Percentiles rank a stretch among this genome's conserved stretches.
Conservation (phyloP, 2,797 vertebrate species). For the Lindbergichthys nudifrons region DNA sequence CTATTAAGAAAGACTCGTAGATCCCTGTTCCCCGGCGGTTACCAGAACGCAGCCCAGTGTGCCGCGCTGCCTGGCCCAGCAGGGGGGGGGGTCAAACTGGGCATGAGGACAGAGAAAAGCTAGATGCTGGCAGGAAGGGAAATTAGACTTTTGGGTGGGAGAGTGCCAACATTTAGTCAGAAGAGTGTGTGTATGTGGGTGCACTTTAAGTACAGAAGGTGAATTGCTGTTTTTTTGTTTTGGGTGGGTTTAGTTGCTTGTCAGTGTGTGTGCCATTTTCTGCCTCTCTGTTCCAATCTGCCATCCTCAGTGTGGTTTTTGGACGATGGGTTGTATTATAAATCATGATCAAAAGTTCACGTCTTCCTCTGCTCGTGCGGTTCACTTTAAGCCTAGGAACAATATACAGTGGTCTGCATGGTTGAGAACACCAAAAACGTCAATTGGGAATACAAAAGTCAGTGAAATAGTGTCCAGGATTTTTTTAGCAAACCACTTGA, state of each 20-base stretch:
- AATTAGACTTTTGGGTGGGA: conserved; percentile 49
- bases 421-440: conserved; percentile 17
- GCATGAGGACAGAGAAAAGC: conserved; percentile 34
- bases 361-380: conserved; percentile 13
- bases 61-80: conserved; percentile 45
- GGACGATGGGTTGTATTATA: conserved; percentile 31
- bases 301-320: conserved; percentile 50
- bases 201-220: conserved; percentile 5
- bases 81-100: conserved; percentile 59
- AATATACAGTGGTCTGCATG: conserved; percentile 17
- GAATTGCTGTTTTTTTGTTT: neutral
- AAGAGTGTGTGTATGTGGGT: conserved; percentile 8
- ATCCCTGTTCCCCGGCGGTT: conserved; percentile 41
- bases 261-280: conserved; percentile 34
- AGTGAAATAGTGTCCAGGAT: neutral
- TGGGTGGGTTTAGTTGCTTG: conserved; percentile 22
- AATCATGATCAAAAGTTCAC: conserved; percentile 9
- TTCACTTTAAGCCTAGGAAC: conserved; percentile 4
- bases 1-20: conserved; percentile 63
- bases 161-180: conserved; percentile 44
- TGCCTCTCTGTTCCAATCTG: conserved; percentile 28
- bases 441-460: conserved; percentile 8
- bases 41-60: conserved; percentile 37
- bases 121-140: conserved; percentile 54
- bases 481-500: neutral